Conservation (phyloP, 2,888 invertebrate species). For the Chymomyza caudatula region DNA sequence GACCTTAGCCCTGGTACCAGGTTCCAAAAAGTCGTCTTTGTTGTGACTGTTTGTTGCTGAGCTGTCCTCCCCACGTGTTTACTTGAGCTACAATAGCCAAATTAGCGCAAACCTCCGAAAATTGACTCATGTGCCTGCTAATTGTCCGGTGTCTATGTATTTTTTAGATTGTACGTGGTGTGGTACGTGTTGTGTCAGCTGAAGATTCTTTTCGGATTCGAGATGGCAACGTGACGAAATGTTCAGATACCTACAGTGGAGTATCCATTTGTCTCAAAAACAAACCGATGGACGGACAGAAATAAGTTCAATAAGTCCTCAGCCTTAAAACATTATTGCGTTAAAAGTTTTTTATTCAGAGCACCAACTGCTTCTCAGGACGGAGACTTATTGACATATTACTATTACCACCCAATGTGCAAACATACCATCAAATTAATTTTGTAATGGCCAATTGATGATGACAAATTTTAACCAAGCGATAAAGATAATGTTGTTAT, state of each 20-base stretch:
- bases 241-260: background rate
- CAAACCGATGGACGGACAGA: no score
- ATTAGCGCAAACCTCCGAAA: constrained; percentile 44
- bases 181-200: constrained; percentile 37
- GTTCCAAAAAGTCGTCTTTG: background rate
- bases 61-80: background rate
- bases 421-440: no score
- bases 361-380: no score
- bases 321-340: no score
- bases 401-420: no score
- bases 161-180: constrained; percentile 51
- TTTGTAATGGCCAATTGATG: no score
- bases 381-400: no score
- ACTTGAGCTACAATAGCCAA: constrained; percentile 16
- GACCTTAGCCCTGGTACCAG: background rate
- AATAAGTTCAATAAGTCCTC: no score
- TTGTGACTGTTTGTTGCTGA: background rate
- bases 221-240: background rate
- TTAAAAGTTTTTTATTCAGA: no score
- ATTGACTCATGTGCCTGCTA: constrained; percentile 37
- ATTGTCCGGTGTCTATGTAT: constrained; percentile 43
- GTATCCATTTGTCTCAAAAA: no score
- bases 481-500: no score
- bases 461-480: no score
- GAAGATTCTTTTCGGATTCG: background rate